Evolutionary conservation across 2,113 vertebrate genomes (phyloP), one percentile per base, ranked within the genome.

Genomic region (Myrmecobius fasciatus): DNA sequence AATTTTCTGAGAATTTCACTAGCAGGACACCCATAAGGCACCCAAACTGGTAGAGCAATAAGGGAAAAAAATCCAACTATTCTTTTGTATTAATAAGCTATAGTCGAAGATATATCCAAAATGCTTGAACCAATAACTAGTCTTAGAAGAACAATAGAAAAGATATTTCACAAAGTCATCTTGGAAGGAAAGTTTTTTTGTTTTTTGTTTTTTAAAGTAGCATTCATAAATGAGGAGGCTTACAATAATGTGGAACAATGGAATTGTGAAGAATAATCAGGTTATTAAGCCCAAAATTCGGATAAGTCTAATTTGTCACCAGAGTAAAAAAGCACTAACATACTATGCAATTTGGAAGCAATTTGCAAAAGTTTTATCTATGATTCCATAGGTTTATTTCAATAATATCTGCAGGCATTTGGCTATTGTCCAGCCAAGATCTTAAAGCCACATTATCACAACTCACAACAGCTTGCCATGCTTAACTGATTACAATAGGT

Each of bases 331-430:
- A 89, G 52, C 91, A 95, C 47, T 48, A 48, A 95, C 60, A 89
- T 46, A 46, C 90, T 43, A 25, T 83, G 51, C 93, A 96, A 97
- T 94, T 94, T 96, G 54, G 52, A 97, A 54, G 94, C 94, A 96
- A 91, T 96, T 94, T 96, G 88, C 52, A 75, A 25, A 94, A 93
- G 46, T 49, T 53, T 96, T 97, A 83, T 93, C 89, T 96, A 36
- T 95, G 96, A 53, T 94, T 93, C 46, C 96, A 89, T 83, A 36
- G 92, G 89, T 91, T 91, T 96, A 96, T 97, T 97, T 97, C 96
- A 96, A 92, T 94, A 96, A 96, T 90, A 95, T 88, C 93, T 52
- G 25, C 52, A 92, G 93, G 94, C 93, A 89, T 92, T 91, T 96
- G 97, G 93, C 97, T 60, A 89, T 83, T 96, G 92, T 92, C 95